Conservation (phyloP, 2,797 vertebrate genomes). For the Danio jaintianensis region DNA sequence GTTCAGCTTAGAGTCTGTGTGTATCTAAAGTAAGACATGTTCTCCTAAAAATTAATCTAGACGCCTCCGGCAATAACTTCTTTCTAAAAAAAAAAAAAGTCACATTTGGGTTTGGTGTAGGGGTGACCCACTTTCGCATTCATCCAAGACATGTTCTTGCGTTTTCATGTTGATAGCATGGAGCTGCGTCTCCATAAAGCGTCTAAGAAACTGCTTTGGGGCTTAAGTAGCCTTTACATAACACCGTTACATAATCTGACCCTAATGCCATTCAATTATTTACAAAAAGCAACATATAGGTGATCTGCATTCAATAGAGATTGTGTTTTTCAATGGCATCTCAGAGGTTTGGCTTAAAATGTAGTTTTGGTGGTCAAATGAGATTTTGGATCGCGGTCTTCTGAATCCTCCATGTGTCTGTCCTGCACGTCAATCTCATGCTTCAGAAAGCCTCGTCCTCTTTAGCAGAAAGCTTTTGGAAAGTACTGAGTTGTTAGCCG, state of each 20-base stretch:
- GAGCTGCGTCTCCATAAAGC: background rate
- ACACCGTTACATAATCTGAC: slow-evolving; percentile 40
- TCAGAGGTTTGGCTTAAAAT: slow-evolving; percentile 14
- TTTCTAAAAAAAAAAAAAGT: slow-evolving; percentile 6
- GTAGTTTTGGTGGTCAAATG: background rate
- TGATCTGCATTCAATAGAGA: slow-evolving; percentile 7
- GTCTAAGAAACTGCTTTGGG: slow-evolving; percentile 33
- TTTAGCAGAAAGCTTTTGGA: slow-evolving; percentile 27
- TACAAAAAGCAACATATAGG: slow-evolving; percentile 21
- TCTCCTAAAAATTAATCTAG: slow-evolving; percentile 27
- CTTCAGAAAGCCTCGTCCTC: slow-evolving; percentile 22
- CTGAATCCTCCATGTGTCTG: background rate
- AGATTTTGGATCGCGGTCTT: slow-evolving; percentile 14
- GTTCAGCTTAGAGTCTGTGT: slow-evolving; percentile 6
- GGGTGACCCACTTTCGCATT: slow-evolving; percentile 15
- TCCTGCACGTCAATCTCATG: slow-evolving; percentile 21
- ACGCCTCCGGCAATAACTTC: background rate
- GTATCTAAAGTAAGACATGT: background rate
- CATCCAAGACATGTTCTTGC: slow-evolving; percentile 18
- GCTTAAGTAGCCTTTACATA: slow-evolving; percentile 50
- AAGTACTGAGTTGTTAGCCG: slow-evolving; percentile 10
- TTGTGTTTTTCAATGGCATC: background rate
- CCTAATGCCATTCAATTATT: slow-evolving; percentile 33
- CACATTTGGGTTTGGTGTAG: background rate
- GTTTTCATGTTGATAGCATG: slow-evolving; percentile 22